Conservation (phyloP, 2,113 vertebrate species). For the Polyodon spathula region DNA sequence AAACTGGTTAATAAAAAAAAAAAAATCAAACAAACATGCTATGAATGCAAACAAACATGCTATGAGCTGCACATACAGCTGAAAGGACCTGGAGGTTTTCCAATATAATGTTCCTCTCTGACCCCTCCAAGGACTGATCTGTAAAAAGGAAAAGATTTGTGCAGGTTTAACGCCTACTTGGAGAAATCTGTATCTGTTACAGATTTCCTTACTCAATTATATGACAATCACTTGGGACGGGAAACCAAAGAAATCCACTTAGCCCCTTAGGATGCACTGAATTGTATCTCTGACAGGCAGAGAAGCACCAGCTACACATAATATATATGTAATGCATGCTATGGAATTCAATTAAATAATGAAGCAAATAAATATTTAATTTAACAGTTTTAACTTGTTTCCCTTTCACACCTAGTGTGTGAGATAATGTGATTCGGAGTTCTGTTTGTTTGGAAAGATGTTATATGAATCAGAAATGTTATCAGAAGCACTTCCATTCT, state of each 20-base stretch:
- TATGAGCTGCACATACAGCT: conserved; percentile 25
- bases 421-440: no score
- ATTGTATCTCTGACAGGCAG: background rate
- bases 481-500: no score
- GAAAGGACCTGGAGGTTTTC: conserved; percentile 9
- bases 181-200: conserved; percentile 8
- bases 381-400: no score
- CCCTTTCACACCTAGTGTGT: no score
- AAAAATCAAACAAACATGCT: background rate
- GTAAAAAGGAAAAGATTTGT: background rate
- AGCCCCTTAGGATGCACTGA: background rate
- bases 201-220: conserved; percentile 2
- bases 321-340: background rate
- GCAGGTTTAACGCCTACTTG: conserved; percentile 8
- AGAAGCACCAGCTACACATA: background rate
- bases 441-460: no score
- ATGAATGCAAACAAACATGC: conserved; percentile 1
- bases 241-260: background rate
- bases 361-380: no score
- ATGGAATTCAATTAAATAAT: no score
- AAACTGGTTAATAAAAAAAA: no score
- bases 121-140: background rate
- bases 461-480: no score
- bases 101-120: conserved; percentile 5
- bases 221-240: conserved; percentile 8